Evolutionary conservation across 1,140 invertebrate genomes (phyloP), one percentile per base, ranked within the genome.

Genomic region (Euwallacea similis): DNA sequence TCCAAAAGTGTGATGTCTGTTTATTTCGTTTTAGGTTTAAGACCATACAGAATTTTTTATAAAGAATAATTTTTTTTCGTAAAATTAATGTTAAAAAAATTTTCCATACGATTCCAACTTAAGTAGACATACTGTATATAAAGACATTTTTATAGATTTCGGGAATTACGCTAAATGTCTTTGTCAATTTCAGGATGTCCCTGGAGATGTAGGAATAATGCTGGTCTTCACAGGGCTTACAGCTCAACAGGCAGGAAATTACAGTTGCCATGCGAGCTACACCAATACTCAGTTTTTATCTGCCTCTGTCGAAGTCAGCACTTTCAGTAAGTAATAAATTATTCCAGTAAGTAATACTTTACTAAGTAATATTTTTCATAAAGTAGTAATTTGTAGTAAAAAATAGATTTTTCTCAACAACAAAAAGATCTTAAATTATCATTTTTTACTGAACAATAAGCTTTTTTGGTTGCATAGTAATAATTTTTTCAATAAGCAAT

Each of bases 241-340:
- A 50, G 88, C 90, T 66, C 85, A 89, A 46, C 89, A 95, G 82
- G 89, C 88, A 55, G 94, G 94, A 53, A 88, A 83, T 66, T 97
- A 96, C 83, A 92, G 88, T 53, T 97, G 95, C 81, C 85, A 87
- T 41, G 93, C 91, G 7, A 88, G 83, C 65, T 95, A 94, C 80
- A 90, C 91, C 13, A 88, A 84, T 75, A 88, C 88, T 54, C 83
- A 90, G 76, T 80, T 81, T 33, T 80, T 94, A 55, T 84, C 81
- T 63, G 88, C 87, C 50, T 86, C 85, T 47, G 91, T 93, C 43
- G 84, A 83, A 73, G 87, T 94, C 74, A 87, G 88, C 76, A 90
- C 90, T 73, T 92, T 91, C 76, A 86, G 92, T 94, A 86, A 87
- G 81, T 84, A 50, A 13, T 50, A 50, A 50, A 50, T 50, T 1